Evolutionary conservation across 2,113 vertebrate genomes (phyloP), one percentile per base, ranked within the genome.

Genomic region (Ammodytes dubius): DNA sequence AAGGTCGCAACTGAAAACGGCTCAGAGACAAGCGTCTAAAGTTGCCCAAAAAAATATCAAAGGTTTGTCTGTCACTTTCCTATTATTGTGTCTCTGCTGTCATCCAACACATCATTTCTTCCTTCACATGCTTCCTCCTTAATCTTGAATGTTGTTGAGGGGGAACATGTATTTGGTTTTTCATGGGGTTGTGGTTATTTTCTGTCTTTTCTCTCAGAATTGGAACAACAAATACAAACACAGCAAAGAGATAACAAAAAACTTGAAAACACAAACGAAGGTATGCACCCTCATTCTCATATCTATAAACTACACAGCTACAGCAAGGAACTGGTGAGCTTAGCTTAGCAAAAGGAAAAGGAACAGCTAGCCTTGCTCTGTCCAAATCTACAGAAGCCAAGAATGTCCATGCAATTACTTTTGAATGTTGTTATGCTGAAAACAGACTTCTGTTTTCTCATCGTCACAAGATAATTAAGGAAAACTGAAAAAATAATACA

Each of bases 191-290:
- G 0, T 40, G 12, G 3, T 47, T n/a, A 19, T 70, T 79, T 40
- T 19, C 60, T 49, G 7, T 50, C 13, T 75, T 70, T 6, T 50
- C 46, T 64, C 54, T 68, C 59, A 90, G 90, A 72, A 5, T 4
- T 88, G 61, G 63, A 88, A 40, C 2, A 84, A 66, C 19, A 68
- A 40, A 19, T 85, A 27, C 6, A 74, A 72, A 43, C 15, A 4
- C 61, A 81, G 37, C 8, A 87, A 57, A n/a, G 0, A 19, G 52
- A 84, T 59, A 90, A 66, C 13, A 66, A 0, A 52, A 87, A 60
- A 54, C 78, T 91, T 13, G 74, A 81, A 47, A 52, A 4, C 3
- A 5, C 9, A 65, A 90, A 89, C 15, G 63, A 60, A 74, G 80
- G 88, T 89, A 47, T n/a, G 73, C 19, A 10, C 37, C 19, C 9